Percentiles rank a stretch among this genome's conserved stretches.
These are phyloP conservation scores for Climacteris rufus DNA, from an alignment of 2,113 vertebrate species.

Conservation along the genomic window DNA sequence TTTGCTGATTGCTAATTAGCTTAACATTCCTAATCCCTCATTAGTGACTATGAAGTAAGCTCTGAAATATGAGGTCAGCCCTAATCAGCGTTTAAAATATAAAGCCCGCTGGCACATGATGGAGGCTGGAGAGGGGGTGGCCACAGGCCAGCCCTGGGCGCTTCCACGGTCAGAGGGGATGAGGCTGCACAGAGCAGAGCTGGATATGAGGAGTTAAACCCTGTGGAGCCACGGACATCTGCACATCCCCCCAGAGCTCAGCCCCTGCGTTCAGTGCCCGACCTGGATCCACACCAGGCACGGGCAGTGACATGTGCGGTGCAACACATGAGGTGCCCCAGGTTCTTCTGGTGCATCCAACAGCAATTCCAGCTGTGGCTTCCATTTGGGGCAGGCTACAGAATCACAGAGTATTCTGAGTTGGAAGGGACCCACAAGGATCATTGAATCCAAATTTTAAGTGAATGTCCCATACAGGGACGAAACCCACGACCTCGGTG, in stretches of 20 bases:
- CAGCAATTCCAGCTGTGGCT: background rate
- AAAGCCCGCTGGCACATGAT: slow-evolving; percentile 25
- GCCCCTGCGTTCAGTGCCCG: fast-evolving
- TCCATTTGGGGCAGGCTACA: background rate
- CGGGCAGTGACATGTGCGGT: background rate
- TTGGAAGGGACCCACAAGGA: background rate
- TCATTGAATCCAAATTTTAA: background rate
- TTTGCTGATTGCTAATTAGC: slow-evolving; percentile 61
- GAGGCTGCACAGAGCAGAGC: background rate
- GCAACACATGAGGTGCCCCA: background rate
- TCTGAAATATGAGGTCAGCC: slow-evolving; percentile 56
- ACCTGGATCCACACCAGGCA: fast-evolving
- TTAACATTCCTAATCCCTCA: slow-evolving; percentile 65
- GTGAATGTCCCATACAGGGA: background rate
- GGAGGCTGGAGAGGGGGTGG: background rate
- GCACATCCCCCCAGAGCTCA: background rate
- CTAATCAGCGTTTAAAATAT: slow-evolving; percentile 41
- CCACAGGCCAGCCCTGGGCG: background rate
- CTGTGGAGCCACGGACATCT: fast-evolving
- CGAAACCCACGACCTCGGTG: background rate
- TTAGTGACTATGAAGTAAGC: slow-evolving; percentile 58
- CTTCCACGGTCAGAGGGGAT: background rate
- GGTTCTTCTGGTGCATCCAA: background rate
- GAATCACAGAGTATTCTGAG: background rate
- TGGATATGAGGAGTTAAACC: background rate